Percentiles rank a stretch among this genome's conserved stretches.
Evolutionary conservation across 2,888 invertebrate genomes (phyloP).

Genomic region (Agonum fuliginosum): DNA sequence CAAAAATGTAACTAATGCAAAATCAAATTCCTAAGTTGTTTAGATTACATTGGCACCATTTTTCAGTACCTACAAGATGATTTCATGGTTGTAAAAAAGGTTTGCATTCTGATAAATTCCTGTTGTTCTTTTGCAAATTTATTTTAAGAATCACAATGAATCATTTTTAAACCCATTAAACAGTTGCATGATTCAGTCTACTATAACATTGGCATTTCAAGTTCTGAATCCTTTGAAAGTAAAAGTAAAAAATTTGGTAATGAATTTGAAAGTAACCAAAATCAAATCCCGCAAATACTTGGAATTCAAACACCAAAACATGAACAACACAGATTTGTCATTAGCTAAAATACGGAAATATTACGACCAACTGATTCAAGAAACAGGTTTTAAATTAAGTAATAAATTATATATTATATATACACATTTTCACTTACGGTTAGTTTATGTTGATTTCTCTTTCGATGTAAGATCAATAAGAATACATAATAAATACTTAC

Average conservation of each 20-base stretch:
- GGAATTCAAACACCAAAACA: background rate
- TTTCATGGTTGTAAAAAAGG: no score
- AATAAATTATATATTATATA: slow-evolving; percentile 37
- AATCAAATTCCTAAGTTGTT: no score
- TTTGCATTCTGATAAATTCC: no score
- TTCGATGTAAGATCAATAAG: background rate
- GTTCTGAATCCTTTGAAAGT: background rate
- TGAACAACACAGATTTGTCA: slow-evolving; percentile 6
- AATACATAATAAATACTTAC: background rate
- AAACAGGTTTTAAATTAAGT: slow-evolving; percentile 43
- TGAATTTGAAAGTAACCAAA: background rate
- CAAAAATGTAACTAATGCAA: no score
- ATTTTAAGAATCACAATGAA: no score
- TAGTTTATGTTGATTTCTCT: slow-evolving; percentile 1
- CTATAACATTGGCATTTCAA: background rate
- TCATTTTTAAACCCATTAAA: no score
- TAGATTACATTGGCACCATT: no score
- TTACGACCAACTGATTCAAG: background rate
- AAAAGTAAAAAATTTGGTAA: background rate
- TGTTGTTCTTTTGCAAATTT: no score
- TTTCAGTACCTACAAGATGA: no score
- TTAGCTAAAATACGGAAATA: slow-evolving; percentile 33
- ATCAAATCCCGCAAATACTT: background rate
- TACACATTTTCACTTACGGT: slow-evolving; percentile 24
- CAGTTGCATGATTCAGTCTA: background rate